Evolutionary conservation across 2,113 vertebrate species (phyloP), one percentile per base, ranked within the genome.

Genomic region (Neodontobutis hainanensis): DNA sequence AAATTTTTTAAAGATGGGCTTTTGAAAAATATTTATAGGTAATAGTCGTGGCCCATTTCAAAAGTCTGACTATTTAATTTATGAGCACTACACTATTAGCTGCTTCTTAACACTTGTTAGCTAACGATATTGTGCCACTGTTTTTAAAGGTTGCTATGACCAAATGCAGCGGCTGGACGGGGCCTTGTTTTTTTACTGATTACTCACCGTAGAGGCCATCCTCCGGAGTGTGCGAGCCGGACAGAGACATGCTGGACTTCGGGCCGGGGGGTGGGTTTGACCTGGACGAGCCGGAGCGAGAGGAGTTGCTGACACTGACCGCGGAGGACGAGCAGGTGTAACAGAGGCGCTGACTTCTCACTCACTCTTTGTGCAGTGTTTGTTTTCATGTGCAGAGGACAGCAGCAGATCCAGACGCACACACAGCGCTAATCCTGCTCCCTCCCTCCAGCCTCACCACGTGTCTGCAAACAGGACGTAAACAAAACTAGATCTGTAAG

Each of bases 151-250:
- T 27, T 27, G 19, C 19, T 5, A 51, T 62, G 46, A 38, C 6
- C 11, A 44, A 62, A 8, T 27, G 16, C 5, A 50, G 36, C 60
- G 50, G 62, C 14, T 27, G 45, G 57, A 67, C 57, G 44, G 61
- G 68, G 52, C 14, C 27, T 0, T 27, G 58, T 6, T 9, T n/a
- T 52, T 40, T 43, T 59, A 16, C 4, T 14, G 8, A 46, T 52
- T 68, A 78, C 89, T 90, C 84, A 92, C 92, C 92, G 56, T 88
- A 84, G 64, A 91, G 84, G 40, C 82, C 80, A 62, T 92, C 90
- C 57, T 91, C 91, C 58, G 86, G 82, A 48, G 88, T 85, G 69
- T 91, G 85, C 6, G 86, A 82, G 68, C 76, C 83, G 65, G 90
- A 84, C 74, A 84, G 43, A 77, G 91, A 86, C 87, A 91, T 87